A percentile compares a stretch with the other conserved stretches of the same genome.
Conservation (phyloP, 2,113 vertebrate species). For the Okapia johnstoni region DNA sequence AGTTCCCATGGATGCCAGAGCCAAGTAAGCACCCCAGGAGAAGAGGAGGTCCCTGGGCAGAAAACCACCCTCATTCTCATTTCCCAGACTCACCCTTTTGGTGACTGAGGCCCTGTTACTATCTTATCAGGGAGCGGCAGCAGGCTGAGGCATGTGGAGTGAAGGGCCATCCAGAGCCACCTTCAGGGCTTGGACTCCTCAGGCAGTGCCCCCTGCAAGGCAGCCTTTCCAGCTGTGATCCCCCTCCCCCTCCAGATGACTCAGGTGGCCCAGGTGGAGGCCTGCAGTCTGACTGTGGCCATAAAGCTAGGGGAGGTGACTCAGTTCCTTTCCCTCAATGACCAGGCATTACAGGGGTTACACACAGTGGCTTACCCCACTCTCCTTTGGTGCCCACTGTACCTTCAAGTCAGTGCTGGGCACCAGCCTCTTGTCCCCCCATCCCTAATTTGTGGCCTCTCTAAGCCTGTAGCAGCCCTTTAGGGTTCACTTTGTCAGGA, state of each 20-base stretch:
- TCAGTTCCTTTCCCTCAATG: background rate
- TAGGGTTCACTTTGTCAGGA: background rate
- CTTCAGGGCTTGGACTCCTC: background rate
- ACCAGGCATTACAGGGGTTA: background rate
- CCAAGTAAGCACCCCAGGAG: background rate
- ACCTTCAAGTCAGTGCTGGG: background rate
- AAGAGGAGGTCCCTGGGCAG: background rate
- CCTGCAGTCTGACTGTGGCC: background rate
- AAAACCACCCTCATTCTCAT: background rate
- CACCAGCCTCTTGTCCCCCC: background rate
- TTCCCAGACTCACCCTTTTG: background rate
- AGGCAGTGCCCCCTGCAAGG: too few relatives aligned
- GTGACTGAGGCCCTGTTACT: background rate
- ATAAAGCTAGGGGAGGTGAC: background rate
- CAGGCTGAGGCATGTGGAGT: background rate
- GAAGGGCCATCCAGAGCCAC: background rate
- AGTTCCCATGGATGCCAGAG: background rate
- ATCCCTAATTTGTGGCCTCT: background rate
- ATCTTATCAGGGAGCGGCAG: background rate
- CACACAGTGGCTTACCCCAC: background rate
- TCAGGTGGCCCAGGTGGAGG: background rate
- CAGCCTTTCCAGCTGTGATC: background rate
- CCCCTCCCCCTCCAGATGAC: background rate
- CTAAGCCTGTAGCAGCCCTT: background rate
- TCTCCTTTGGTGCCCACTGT: background rate